Percentiles rank a stretch among this genome's conserved stretches.
Conservation (phyloP, 2,797 vertebrate genomes). For the Enteromius treurensis region DNA sequence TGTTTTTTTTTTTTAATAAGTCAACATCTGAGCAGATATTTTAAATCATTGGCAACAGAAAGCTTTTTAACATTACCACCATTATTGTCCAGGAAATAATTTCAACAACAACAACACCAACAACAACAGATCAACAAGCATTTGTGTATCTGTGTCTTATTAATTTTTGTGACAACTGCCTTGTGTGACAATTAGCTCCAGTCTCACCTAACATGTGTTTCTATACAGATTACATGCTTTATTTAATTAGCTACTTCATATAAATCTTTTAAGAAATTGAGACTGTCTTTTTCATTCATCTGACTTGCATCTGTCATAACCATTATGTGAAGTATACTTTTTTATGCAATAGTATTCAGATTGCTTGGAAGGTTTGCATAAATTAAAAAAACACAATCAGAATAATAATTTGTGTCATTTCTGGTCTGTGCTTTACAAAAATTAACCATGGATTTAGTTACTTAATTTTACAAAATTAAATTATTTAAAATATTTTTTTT, state of each 20-base stretch:
- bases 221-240: neutral
- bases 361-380: neutral
- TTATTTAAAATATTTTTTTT: too few species aligned
- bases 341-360: neutral
- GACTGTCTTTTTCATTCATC: neutral
- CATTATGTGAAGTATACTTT: neutral
- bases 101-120: neutral
- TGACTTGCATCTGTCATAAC: neutral
- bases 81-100: neutral
- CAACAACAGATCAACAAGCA: neutral
- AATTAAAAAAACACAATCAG: neutral
- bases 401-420: constrained; percentile 3
- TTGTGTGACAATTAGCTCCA: neutral
- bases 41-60: neutral
- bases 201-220: neutral
- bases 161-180: neutral
- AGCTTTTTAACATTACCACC: neutral
- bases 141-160: neutral
- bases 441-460: neutral
- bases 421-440: neutral
- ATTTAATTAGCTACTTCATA: neutral
- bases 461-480: too few species aligned
- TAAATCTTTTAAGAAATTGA: neutral
- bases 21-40: neutral
- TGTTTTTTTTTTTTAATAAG: neutral